Evolutionary conservation across 2,888 invertebrate genomes (phyloP).

Genomic region (Athalia circularis): DNA sequence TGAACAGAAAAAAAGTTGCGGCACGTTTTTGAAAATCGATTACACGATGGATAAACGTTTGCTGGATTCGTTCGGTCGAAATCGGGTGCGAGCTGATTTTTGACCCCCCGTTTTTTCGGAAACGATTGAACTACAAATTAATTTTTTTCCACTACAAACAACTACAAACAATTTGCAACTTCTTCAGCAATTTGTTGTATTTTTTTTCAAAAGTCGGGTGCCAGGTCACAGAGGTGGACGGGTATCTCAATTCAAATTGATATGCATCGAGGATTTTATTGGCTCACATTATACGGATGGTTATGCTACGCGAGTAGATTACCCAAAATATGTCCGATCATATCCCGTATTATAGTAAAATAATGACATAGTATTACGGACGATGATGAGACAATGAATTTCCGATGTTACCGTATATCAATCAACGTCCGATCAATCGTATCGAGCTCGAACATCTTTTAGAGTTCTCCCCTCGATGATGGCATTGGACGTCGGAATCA

Average conservation of each 20-base stretch:
- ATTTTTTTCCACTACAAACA: no score
- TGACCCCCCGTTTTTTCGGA: no score
- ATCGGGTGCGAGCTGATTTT: no score
- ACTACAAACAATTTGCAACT: no score
- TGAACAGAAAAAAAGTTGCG: no score
- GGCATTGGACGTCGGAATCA: conserved; percentile 20
- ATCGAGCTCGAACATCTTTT: conserved; percentile 27
- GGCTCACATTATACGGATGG: background rate
- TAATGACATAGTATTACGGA: background rate
- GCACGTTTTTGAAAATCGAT: no score
- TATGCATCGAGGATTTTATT: background rate
- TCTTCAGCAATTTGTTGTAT: no score
- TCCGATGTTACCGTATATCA: conserved; percentile 16
- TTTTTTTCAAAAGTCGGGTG: background rate
- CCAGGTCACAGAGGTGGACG: no score
- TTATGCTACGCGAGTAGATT: background rate
- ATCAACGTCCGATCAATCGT: conserved; percentile 33
- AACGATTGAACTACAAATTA: no score
- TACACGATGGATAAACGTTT: no score
- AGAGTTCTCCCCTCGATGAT: conserved; percentile 15
- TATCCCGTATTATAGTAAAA: background rate
- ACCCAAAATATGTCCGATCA: conserved; percentile 1
- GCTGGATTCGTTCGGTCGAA: no score
- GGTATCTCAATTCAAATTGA: no score
- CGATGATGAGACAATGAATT: conserved; percentile 35